Conservation (phyloP, 2,888 invertebrate species). For the Netelia fuscicornis region DNA sequence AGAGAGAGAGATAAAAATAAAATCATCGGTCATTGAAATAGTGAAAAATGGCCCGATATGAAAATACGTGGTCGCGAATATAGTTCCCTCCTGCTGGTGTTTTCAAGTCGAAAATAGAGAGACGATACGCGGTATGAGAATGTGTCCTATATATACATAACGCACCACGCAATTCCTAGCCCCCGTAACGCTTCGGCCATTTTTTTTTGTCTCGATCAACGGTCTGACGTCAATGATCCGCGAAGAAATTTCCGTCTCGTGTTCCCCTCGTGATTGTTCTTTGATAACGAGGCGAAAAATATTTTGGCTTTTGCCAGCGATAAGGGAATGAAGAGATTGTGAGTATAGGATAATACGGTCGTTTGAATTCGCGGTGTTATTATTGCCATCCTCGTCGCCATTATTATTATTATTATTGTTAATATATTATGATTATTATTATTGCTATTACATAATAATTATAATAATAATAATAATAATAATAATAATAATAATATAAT, state of each 20-base stretch:
- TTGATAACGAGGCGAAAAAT: slow-evolving; percentile 19
- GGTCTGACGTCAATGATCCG: slow-evolving; percentile 57
- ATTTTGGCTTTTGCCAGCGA: slow-evolving; percentile 14
- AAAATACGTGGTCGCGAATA: slow-evolving; percentile 31
- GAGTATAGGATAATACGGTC: neutral
- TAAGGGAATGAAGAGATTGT: neutral
- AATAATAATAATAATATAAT: too few species aligned
- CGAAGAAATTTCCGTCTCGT: slow-evolving; percentile 18
- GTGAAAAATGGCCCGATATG: neutral
- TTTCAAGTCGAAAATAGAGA: slow-evolving; percentile 37
- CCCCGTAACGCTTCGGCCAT: slow-evolving; percentile 4
- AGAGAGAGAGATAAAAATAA: neutral
- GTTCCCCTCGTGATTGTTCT: neutral
- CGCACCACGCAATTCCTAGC: neutral
- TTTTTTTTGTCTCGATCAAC: slow-evolving; percentile 36
- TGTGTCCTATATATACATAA: neutral
- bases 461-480: too few species aligned
- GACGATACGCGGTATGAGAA: slow-evolving; percentile 11
- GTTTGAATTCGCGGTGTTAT: neutral
- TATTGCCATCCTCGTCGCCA: neutral
- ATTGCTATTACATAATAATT: too few species aligned
- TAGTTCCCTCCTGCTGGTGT: slow-evolving; percentile 6
- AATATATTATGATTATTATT: too few species aligned
- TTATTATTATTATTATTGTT: neutral
- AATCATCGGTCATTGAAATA: neutral